Conservation (phyloP, 2,113 vertebrate species). For the Cyanistes caeruleus region DNA sequence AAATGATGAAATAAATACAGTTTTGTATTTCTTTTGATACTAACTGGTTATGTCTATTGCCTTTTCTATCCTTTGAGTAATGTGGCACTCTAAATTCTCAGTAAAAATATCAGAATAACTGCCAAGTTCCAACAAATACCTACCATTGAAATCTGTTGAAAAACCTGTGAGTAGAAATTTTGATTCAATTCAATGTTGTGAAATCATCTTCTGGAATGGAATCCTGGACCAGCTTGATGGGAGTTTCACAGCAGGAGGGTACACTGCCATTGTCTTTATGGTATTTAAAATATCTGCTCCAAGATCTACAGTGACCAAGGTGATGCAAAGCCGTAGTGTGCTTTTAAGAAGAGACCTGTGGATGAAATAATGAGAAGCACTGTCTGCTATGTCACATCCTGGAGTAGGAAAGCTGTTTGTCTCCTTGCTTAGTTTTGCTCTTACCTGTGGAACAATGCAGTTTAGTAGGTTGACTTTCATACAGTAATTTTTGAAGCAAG, state of each 20-base stretch:
- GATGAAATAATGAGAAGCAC: neutral
- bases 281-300: neutral
- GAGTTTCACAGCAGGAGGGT: rapidly evolving
- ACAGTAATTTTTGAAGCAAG: neutral
- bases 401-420: neutral
- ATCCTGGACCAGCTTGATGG: neutral
- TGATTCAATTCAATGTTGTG: neutral
- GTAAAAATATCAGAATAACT: neutral
- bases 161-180: neutral
- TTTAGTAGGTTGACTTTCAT: neutral
- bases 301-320: neutral
- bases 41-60: neutral
- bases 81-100: neutral
- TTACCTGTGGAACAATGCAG: neutral
- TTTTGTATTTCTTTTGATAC: neutral
- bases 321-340: neutral
- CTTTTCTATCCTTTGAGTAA: neutral
- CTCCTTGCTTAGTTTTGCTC: neutral
- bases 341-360: neutral
- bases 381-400: neutral
- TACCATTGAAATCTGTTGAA: neutral
- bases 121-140: neutral
- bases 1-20: neutral
- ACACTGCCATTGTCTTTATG: neutral
- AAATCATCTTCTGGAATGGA: neutral